A percentile compares a stretch with the other conserved stretches of the same genome.
Evolutionary conservation across 2,797 vertebrate species (phyloP).

Genomic region (Agapornis canus): DNA sequence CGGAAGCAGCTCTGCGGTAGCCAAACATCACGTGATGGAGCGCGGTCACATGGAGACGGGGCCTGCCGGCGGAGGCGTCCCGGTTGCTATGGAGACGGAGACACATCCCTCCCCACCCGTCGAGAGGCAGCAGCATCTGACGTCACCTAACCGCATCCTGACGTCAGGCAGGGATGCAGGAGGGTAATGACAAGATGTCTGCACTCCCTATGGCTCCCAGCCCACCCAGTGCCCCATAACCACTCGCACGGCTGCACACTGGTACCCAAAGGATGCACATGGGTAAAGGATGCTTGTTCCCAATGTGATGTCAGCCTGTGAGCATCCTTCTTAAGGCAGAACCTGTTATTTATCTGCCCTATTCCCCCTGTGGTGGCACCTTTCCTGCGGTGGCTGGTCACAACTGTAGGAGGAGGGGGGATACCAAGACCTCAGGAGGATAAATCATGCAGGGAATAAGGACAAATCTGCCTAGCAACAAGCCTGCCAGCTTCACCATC

Average conservation of each 20-base stretch:
- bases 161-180: not conserved
- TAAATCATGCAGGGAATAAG: not conserved
- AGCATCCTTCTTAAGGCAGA: not conserved
- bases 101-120: fast-evolving
- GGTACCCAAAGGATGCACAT: not conserved
- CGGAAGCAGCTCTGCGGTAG: conserved; percentile 68
- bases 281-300: not conserved
- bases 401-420: not conserved
- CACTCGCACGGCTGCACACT: not conserved
- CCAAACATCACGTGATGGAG: conserved; percentile 70
- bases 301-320: not conserved
- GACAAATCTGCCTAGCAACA: not conserved
- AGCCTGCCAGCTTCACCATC: not conserved
- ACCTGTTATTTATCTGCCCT: not conserved
- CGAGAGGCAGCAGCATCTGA: not conserved
- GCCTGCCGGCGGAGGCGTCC: not conserved
- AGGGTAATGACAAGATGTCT: not conserved
- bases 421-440: not conserved
- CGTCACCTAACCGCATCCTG: not conserved
- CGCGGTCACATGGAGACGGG: conserved; percentile 20
- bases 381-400: fast-evolving
- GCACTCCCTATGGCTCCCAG: not conserved
- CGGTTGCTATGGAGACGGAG: conserved; percentile 1
- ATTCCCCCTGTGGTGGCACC: too few species aligned
- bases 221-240: not conserved